These are phyloP conservation scores for Brachyptera putata DNA, from an alignment of 2,888 invertebrate species.

Conservation along the genomic window DNA sequence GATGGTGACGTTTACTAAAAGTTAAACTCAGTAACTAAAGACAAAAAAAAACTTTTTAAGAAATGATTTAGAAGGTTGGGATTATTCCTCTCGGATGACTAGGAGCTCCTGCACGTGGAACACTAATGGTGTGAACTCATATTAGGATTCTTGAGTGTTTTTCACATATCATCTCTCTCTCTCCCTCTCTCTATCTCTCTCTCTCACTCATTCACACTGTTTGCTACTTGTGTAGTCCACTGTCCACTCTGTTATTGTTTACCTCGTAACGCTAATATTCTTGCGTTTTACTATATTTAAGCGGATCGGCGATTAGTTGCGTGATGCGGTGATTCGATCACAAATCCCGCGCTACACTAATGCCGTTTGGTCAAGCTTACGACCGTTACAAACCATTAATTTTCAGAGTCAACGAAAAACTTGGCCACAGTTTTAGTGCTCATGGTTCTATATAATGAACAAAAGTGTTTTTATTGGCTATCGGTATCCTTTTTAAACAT, in stretches of 20 bases:
- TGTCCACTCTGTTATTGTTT: not conserved
- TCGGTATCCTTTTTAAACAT: conserved; percentile 15
- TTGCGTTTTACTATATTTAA: too few relatives aligned
- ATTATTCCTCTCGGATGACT: not conserved
- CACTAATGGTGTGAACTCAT: conserved; percentile 16
- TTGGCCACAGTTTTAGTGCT: conserved; percentile 14
- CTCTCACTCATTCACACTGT: too few relatives aligned
- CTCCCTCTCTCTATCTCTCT: not conserved
- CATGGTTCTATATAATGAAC: not conserved
- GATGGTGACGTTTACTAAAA: conserved; percentile 22
- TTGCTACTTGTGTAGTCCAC: not conserved
- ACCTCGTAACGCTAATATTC: not conserved
- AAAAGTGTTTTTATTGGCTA: not conserved
- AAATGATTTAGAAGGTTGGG: not conserved
- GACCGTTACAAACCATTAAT: conserved; percentile 20
- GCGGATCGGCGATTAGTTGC: conserved; percentile 5
- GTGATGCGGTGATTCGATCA: not conserved
- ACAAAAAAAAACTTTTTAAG: conserved; percentile 10
- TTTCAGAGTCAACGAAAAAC: conserved; percentile 20
- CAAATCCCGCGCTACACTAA: not conserved
- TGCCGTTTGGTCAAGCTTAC: conserved; percentile 5
- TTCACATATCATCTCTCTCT: not conserved
- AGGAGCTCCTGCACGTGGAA: too few relatives aligned
- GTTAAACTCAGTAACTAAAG: not conserved
- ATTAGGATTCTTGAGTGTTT: conserved; percentile 9